Conservation (phyloP, 2,113 vertebrate genomes). For the Mirza zaza region DNA sequence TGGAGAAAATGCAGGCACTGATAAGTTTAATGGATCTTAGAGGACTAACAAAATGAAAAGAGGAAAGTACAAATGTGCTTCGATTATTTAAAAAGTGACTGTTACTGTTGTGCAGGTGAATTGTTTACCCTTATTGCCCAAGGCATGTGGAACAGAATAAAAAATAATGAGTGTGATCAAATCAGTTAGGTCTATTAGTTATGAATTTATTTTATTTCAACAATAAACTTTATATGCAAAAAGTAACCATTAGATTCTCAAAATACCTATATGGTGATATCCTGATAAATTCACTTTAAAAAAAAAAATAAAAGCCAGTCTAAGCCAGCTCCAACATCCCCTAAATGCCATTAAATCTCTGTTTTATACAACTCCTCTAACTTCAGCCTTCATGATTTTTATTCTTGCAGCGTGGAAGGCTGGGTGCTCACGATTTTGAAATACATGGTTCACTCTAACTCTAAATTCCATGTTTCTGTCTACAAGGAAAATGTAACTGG, state of each 20-base stretch:
- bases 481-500: background rate
- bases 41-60: background rate
- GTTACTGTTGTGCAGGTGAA: background rate
- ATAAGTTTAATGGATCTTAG: background rate
- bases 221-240: background rate
- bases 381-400: background rate
- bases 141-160: background rate
- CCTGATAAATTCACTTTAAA: background rate
- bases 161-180: background rate
- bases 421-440: background rate
- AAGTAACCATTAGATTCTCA: background rate
- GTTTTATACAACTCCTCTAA: background rate
- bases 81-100: background rate
- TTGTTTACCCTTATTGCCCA: background rate
- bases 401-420: background rate
- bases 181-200: background rate
- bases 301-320: background rate
- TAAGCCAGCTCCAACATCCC: background rate
- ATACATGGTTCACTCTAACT: background rate
- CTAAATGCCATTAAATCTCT: background rate
- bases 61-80: background rate
- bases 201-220: slow-evolving; percentile 7
- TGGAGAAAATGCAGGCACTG: background rate
- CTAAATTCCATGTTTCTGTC: background rate
- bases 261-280: background rate